phyloP scores from a whole-genome alignment of 2,113 vertebrate species.

The Onychostoma macrolepis region DNA sequence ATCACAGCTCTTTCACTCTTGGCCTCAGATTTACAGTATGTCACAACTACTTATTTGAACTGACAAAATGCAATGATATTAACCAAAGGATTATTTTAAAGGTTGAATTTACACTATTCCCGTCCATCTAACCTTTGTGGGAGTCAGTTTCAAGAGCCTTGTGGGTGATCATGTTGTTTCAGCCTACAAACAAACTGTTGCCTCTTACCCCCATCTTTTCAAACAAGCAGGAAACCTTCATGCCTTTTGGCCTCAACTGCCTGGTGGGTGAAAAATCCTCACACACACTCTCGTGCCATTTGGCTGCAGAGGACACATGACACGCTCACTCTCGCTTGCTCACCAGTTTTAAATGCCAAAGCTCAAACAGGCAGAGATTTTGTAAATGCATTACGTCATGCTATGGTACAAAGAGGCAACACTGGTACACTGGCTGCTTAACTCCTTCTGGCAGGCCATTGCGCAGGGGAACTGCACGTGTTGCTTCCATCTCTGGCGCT shows the following conservation, averaged over 20 bases:
- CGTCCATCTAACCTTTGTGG: background rate
- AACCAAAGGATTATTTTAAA: background rate
- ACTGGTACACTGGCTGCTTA: constrained; percentile 30
- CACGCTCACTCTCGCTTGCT: background rate
- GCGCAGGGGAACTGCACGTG: background rate
- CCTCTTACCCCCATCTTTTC: constrained; percentile 40
- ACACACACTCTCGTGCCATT: constrained; percentile 60
- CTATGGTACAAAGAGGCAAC: background rate
- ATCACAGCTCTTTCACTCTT: constrained; percentile 22
- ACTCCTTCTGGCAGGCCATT: constrained; percentile 33
- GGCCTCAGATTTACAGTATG: background rate
- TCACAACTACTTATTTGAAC: constrained; percentile 8
- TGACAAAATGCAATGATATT: background rate
- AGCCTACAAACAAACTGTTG: constrained; percentile 64
- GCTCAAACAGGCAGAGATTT: background rate
- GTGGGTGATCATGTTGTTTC: constrained; percentile 76
- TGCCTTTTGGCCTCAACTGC: constrained; percentile 59
- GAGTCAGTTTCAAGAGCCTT: constrained; percentile 52
- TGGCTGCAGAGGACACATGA: constrained; percentile 58
- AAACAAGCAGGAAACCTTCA: constrained; percentile 51
- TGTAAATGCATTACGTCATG: constrained; percentile 27
- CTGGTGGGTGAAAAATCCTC: constrained; percentile 48
- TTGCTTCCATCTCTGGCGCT: constrained; percentile 20
- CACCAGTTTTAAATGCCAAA: constrained; percentile 4
- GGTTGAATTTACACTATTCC: background rate